These are phyloP conservation scores for Apodemia duryi DNA, from an alignment of 2,888 invertebrate species.

Conservation along the genomic window DNA sequence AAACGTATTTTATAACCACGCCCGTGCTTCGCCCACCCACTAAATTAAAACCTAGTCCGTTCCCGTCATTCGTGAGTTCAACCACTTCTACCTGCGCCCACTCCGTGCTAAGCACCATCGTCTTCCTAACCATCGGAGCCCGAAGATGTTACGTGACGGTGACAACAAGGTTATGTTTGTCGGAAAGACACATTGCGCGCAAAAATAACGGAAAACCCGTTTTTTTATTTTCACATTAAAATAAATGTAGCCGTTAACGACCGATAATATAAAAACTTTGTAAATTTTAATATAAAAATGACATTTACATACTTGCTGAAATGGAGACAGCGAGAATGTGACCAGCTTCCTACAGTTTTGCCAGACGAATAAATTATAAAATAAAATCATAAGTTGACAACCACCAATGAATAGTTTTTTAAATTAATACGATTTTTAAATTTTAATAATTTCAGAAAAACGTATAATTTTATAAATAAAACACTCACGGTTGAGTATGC, in stretches of 20 bases:
- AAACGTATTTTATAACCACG: slow-evolving; percentile 98
- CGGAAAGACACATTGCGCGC: slow-evolving; percentile 45
- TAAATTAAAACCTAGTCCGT: slow-evolving; percentile 98
- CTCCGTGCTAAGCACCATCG: slow-evolving; percentile 96
- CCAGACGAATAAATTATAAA: slow-evolving; percentile 36
- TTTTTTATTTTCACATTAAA: slow-evolving; percentile 35
- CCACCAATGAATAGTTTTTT: background rate
- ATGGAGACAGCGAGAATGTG: slow-evolving; percentile 72
- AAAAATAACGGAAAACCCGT: slow-evolving; percentile 30
- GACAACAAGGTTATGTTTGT: slow-evolving; percentile 61
- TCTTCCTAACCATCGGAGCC: slow-evolving; percentile 70
- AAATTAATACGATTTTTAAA: background rate
- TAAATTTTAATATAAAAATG: slow-evolving; percentile 63
- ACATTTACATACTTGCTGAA: slow-evolving; percentile 80
- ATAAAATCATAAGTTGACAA: background rate
- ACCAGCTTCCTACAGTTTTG: slow-evolving; percentile 62
- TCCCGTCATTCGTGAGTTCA: slow-evolving; percentile 97
- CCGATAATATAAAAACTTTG: slow-evolving; percentile 44
- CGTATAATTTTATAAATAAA: too few species aligned
- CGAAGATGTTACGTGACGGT: slow-evolving; percentile 67
- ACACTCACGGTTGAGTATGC: too few species aligned
- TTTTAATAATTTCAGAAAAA: background rate
- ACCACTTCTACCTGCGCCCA: slow-evolving; percentile 99
- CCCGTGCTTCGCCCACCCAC: slow-evolving; percentile 99
- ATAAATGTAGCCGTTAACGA: slow-evolving; percentile 38